A percentile compares a stretch with the other conserved stretches of the same genome.
Conservation (phyloP, 2,888 invertebrate species). For the Drosophila conformis region DNA sequence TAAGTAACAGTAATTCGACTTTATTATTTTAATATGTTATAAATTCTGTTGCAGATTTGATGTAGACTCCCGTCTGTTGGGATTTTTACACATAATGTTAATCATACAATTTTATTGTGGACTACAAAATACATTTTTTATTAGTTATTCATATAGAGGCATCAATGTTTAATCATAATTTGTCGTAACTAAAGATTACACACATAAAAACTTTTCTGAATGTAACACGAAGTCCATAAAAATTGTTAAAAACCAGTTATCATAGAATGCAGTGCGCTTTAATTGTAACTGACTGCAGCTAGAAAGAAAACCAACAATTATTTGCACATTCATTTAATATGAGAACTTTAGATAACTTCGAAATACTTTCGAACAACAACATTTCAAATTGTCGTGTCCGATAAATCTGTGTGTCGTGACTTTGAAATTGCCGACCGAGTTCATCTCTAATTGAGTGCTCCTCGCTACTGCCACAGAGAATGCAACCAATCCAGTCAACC, state of each 20-base stretch:
- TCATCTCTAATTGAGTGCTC: constrained; percentile 29
- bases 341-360: neutral
- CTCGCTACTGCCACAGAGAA: constrained; percentile 7
- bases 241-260: neutral
- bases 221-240: neutral
- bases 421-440: constrained; percentile 10
- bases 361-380: neutral
- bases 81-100: neutral
- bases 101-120: neutral
- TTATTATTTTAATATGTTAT: neutral
- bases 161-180: neutral
- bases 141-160: neutral
- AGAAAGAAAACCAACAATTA: neutral
- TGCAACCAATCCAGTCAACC: constrained; percentile 6
- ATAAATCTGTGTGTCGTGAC: constrained; percentile 16
- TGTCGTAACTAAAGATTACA: neutral
- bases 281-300: neutral
- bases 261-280: neutral
- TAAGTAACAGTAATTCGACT: neutral
- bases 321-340: neutral
- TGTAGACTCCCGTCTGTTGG: neutral
- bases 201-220: neutral
- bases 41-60: neutral
- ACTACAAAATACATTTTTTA: neutral
- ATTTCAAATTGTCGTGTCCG: neutral